A percentile compares a stretch with the other conserved stretches of the same genome.
Conservation (phyloP, 2,113 vertebrate genomes). For the Dermatemys mawii region DNA sequence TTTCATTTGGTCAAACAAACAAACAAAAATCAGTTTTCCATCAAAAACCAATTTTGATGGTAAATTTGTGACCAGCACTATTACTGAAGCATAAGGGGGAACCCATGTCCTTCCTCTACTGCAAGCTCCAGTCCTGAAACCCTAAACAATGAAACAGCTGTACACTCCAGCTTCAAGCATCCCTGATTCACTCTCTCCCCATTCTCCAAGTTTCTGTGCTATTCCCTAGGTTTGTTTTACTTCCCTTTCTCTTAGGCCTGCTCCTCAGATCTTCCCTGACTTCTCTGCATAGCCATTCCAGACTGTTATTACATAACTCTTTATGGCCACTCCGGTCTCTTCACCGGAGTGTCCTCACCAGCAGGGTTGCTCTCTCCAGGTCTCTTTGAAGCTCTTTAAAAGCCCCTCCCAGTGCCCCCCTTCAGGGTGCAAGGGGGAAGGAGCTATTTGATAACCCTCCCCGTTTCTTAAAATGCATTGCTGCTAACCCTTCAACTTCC, state of each 20-base stretch:
- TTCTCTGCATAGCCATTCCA: background rate
- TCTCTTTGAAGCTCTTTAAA: background rate
- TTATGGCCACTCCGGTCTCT: background rate
- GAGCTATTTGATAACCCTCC: background rate
- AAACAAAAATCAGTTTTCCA: background rate
- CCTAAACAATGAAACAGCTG: background rate
- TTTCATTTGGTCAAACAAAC: background rate
- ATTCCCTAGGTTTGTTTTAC: background rate
- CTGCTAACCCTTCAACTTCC: background rate
- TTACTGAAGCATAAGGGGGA: background rate
- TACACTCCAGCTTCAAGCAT: background rate
- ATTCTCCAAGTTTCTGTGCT: rapidly evolving
- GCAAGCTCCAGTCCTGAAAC: background rate
- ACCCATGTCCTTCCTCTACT: rapidly evolving
- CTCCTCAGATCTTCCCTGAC: background rate
- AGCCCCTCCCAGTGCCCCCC: background rate
- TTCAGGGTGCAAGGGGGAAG: background rate
- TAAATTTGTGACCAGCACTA: background rate
- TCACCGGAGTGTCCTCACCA: background rate
- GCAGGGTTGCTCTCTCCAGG: background rate
- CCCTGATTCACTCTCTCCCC: background rate
- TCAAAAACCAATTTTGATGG: background rate
- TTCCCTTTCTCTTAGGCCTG: background rate
- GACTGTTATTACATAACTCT: background rate
- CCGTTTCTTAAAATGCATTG: background rate